Percentiles rank a stretch among this genome's conserved stretches.
These are phyloP conservation scores for Pteropus alecto DNA, from an alignment of 2,113 vertebrate species.

Conservation along the genomic window DNA sequence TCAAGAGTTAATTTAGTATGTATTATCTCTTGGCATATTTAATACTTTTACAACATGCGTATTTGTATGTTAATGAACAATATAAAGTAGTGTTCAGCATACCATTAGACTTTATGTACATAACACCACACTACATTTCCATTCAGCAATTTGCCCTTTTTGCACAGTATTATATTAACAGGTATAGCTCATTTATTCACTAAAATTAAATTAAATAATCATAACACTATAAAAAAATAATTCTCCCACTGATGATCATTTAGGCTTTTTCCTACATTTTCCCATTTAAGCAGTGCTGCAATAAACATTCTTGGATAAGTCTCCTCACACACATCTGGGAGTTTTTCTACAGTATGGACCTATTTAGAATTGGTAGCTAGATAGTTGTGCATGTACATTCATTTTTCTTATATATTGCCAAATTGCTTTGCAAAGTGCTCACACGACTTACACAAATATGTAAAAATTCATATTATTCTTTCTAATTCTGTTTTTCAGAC, in stretches of 20 bases:
- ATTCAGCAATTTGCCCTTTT: neutral
- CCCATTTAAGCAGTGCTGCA: neutral
- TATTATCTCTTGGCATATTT: neutral
- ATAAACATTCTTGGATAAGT: neutral
- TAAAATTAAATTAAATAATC: conserved; percentile 10
- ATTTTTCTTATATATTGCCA: neutral
- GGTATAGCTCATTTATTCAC: neutral
- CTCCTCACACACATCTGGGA: neutral
- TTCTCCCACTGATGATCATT: neutral
- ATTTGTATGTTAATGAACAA: neutral
- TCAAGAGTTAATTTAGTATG: neutral
- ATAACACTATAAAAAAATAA: neutral
- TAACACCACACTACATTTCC: neutral
- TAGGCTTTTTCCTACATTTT: neutral
- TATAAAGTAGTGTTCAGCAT: neutral
- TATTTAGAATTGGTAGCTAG: neutral
- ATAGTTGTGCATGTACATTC: neutral
- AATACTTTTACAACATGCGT: neutral
- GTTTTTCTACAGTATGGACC: neutral
- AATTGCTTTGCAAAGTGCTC: neutral
- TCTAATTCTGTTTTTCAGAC: neutral
- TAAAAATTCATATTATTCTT: neutral
- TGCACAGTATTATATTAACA: neutral
- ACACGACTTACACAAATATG: neutral
- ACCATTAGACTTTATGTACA: neutral